Base-by-base conservation (phyloP, 2,113 vertebrate species). In the Genyomyrus donnyi region DNA sequence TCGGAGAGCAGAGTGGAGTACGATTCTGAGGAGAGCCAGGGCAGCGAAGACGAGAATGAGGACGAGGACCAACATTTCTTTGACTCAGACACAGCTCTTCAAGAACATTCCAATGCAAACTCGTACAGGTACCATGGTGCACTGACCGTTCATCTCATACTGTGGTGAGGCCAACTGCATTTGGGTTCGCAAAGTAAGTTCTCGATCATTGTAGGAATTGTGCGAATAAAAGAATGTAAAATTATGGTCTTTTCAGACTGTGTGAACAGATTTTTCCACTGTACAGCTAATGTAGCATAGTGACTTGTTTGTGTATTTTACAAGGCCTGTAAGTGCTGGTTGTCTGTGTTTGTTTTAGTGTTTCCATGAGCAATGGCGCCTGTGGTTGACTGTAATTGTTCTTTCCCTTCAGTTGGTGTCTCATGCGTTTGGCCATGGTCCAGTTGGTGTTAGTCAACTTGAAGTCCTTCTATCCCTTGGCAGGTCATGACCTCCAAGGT, bases 361-460 rank as follows among this genome's bases (percentile, higher is more conserved):
- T 42, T 80, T 19, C 74, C 15, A 42, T 42, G 74, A 80, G 74
- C 74, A 80, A 19, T 42, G 31, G 13, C 35, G 74, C 74, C 35
- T 80, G 74, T 39, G 35, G 35, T 80, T 80, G 31, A 88, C 74
- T n/a, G 21, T 87, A 80, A 50, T 50, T 86, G 21, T 86, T 3
- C 49, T 93, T 93, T 93, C 39, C 89, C 74, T 13, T 85, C 94
- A 99, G 98, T 95, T 99, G 98, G 98, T 99, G 97, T 93, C 96
- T 99, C 94, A 99, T 99, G 98, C 97, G 98, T 86, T 93, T 99
- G 94, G 95, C 98, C 66, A 98, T 99, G 98, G 98, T 99, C 92
- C 98, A 99, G 89, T 95, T 98, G 94, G 97, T 99, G 90, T 96
- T 99, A 93, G 95, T 95, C 94, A 99, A 97, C 94, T 94, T 99